Evolutionary conservation across 2,888 invertebrate genomes (phyloP).

Genomic region (Drosophila helvetica): DNA sequence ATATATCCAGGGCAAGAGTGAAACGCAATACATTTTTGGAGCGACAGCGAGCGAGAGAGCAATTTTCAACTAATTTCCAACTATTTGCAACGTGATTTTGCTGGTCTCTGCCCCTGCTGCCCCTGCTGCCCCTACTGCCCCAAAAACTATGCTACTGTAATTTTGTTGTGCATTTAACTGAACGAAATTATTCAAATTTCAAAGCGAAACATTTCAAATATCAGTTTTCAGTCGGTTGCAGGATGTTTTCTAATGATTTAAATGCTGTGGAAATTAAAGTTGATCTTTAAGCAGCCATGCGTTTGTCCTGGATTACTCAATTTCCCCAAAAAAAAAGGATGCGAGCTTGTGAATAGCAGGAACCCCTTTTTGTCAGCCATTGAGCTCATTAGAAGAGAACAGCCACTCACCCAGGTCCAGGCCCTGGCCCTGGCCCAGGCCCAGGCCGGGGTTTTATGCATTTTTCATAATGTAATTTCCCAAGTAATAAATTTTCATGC

Average conservation of each 20-base stretch:
- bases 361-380: constrained; percentile 18
- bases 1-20: not conserved
- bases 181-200: not conserved
- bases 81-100: no score
- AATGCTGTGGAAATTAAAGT: no score
- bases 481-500: constrained; percentile 67
- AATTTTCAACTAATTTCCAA: not conserved
- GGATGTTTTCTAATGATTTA: no score
- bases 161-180: not conserved
- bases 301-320: not conserved
- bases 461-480: constrained; percentile 80
- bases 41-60: no score
- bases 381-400: constrained; percentile 38
- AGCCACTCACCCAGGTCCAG: not conserved
- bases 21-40: not conserved
- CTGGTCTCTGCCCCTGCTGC: no score
- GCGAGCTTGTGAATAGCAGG: constrained; percentile 43
- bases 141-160: not conserved
- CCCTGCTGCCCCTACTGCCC: not conserved
- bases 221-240: not conserved
- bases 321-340: constrained; percentile 28
- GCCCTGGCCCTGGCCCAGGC: not conserved
- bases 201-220: not conserved
- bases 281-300: not conserved
- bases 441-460: constrained; percentile 60